Percentiles rank a stretch among this genome's conserved stretches.
Conservation (phyloP, 2,797 vertebrate species). For the Spinus olivaceus region DNA sequence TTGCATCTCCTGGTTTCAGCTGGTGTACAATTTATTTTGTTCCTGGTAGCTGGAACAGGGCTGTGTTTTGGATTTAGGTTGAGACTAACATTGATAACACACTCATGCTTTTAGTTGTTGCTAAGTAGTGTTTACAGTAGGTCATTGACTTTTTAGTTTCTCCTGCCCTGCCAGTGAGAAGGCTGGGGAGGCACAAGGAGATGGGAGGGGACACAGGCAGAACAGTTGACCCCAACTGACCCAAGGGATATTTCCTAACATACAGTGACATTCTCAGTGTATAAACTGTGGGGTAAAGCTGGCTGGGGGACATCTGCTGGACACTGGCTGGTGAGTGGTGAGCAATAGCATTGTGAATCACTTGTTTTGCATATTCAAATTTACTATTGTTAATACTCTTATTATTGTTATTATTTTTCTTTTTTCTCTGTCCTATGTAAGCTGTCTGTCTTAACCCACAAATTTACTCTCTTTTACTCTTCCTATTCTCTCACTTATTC, state of each 20-base stretch:
- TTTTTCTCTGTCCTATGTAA: background rate
- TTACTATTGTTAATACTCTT: background rate
- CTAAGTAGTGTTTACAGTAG: background rate
- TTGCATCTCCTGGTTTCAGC: background rate
- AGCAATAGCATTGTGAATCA: background rate
- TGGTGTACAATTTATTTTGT: background rate
- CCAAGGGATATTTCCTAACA: background rate
- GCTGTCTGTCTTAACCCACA: background rate
- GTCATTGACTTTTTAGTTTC: background rate
- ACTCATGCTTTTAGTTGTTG: background rate
- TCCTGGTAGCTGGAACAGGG: background rate
- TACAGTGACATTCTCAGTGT: background rate
- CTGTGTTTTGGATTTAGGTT: background rate
- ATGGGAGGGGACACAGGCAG: background rate
- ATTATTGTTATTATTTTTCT: background rate
- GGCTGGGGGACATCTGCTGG: background rate
- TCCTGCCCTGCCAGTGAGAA: fast-evolving
- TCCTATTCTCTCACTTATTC: background rate
- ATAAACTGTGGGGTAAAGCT: background rate
- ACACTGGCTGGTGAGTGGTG: background rate
- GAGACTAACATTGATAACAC: background rate
- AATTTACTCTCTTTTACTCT: background rate
- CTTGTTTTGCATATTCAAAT: background rate
- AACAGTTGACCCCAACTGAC: background rate
- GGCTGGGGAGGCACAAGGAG: background rate